A percentile compares a stretch with the other conserved stretches of the same genome.
phyloP scores from a whole-genome alignment of 2,888 invertebrate species.

The Pterostichus madidus region DNA sequence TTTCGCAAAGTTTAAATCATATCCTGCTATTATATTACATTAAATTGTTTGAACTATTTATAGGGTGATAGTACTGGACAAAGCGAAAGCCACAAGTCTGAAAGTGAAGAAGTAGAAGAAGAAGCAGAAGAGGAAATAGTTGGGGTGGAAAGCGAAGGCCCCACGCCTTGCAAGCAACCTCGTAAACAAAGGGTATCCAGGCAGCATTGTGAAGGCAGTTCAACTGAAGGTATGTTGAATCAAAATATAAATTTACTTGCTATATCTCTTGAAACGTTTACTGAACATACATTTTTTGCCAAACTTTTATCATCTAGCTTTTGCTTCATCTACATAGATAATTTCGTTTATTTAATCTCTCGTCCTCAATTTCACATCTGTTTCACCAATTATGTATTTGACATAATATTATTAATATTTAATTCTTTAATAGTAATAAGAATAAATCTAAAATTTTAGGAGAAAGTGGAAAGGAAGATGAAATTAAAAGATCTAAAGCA shows the following conservation, averaged over 20 bases:
- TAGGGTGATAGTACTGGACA: constrained; percentile 83
- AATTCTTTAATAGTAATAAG: background rate
- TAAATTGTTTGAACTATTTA: constrained; percentile 54
- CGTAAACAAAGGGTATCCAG: constrained; percentile 71
- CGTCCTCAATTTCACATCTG: too few relatives aligned
- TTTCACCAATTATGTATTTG: too few relatives aligned
- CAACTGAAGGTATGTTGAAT: constrained; percentile 70
- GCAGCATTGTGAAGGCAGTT: constrained; percentile 71
- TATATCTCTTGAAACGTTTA: too few relatives aligned
- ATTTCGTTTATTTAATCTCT: too few relatives aligned
- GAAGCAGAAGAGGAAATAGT: constrained; percentile 77
- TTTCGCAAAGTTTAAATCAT: too few relatives aligned
- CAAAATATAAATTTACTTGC: constrained; percentile 59
- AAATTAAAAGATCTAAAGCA: constrained; percentile 68
- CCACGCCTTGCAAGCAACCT: constrained; percentile 79
- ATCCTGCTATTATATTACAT: background rate
- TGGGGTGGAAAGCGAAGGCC: constrained; percentile 76
- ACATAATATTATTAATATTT: background rate
- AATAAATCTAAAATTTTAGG: background rate
- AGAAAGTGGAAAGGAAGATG: constrained; percentile 69
- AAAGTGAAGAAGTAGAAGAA: constrained; percentile 76
- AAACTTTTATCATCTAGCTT: too few relatives aligned
- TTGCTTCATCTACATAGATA: too few relatives aligned
- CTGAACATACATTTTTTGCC: too few relatives aligned
- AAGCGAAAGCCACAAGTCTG: constrained; percentile 79